A percentile compares a stretch with the other conserved stretches of the same genome.
These are phyloP conservation scores for Rhyacichthys aspro DNA, from an alignment of 2,797 vertebrate species.

Conservation along the genomic window DNA sequence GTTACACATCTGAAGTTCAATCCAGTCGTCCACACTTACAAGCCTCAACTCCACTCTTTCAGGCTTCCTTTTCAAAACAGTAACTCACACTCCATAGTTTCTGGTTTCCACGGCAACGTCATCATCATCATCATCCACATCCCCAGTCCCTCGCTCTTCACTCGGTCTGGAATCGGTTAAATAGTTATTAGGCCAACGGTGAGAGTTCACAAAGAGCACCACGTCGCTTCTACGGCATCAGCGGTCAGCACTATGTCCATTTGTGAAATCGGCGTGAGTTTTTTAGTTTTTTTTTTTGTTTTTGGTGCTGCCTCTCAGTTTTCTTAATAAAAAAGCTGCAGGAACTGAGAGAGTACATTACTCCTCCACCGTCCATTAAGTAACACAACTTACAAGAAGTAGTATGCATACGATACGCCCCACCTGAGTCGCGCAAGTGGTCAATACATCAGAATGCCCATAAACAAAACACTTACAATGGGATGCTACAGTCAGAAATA, in stretches of 20 bases:
- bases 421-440: slow-evolving; percentile 22
- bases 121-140: slow-evolving; percentile 6
- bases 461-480: slow-evolving; percentile 34
- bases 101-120: slow-evolving; percentile 5
- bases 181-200: slow-evolving; percentile 42
- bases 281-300: not conserved
- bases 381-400: slow-evolving; percentile 70
- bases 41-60: slow-evolving; percentile 41
- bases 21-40: slow-evolving; percentile 66
- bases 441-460: slow-evolving; percentile 63
- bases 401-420: slow-evolving; percentile 66
- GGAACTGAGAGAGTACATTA: slow-evolving; percentile 40
- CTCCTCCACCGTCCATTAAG: slow-evolving; percentile 50
- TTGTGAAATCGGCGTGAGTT: not conserved
- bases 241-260: slow-evolving; percentile 36
- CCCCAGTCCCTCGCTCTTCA: slow-evolving; percentile 14
- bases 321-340: slow-evolving; percentile 26
- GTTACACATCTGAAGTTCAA: slow-evolving; percentile 69
- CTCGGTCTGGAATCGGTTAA: slow-evolving; percentile 45
- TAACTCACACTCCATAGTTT: slow-evolving; percentile 30
- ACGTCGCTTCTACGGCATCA: slow-evolving; percentile 43
- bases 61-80: slow-evolving; percentile 33
- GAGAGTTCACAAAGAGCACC: slow-evolving; percentile 61
- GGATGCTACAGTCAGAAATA: slow-evolving; percentile 36
- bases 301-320: slow-evolving; percentile 45